Evolutionary conservation across 2,113 vertebrate species (phyloP), one percentile per base, ranked within the genome.

Genomic region (Oryzias javanicus): DNA sequence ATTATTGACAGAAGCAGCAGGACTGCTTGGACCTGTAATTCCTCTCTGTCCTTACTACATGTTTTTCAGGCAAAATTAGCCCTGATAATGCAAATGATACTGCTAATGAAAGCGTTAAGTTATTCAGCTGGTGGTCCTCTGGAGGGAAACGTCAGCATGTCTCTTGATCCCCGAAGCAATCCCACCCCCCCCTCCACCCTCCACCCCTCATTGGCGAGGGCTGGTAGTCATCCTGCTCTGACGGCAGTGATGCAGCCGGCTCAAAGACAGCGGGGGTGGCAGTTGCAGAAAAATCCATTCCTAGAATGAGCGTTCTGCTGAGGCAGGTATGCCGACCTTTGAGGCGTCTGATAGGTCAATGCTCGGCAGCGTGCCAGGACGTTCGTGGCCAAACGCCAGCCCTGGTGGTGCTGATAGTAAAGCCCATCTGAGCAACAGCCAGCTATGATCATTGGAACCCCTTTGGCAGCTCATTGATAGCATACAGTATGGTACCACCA

Each of bases 261-360:
- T 88, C 80, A 79, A 76, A 85, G 75, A 74, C 62, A 81, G 85
- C 73, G 72, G 82, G 73, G 79, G 77, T 80, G 80, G 81, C 78
- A 78, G 83, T 74, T 68, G 83, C 71, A 84, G 76, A 88, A 91
- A 22, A 92, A 91, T 90, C 86, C 79, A 92, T 90, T 88, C 67
- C 60, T 61, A 74, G 80, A 85, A 82, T 79, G 80, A 87, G 76
- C 44, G 66, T 90, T 89, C 67, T 86, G 87, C 88, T 88, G 88
- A 90, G 82, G 83, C 87, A 90, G 85, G 85, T 89, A 86, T 57
- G 78, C 70, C 68, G 79, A 90, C 90, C 86, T 90, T 90, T 89
- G 82, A 88, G 76, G 78, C 70, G 79, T 90, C 80, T 84, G 77
- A 90, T 90, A 87, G 87, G 89, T 88, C 85, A 87, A 69, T 69